Conservation (phyloP, 2,113 vertebrate species). For the Cygnus atratus region DNA sequence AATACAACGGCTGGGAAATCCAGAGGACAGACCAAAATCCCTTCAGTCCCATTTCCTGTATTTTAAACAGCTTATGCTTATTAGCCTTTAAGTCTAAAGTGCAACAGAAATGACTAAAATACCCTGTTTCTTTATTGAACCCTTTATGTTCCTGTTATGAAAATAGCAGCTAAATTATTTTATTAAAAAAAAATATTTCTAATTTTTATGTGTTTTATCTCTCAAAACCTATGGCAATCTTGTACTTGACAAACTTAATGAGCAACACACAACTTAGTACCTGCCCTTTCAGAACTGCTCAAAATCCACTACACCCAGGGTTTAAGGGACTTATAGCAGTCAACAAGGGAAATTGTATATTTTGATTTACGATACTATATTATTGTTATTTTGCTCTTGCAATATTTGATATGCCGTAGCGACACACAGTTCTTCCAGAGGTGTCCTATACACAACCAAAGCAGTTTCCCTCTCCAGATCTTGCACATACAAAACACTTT, state of each 20-base stretch:
- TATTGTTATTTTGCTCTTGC: background rate
- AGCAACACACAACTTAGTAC: background rate
- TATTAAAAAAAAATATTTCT: background rate
- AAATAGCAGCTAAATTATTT: background rate
- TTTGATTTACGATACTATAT: background rate
- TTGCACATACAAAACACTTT: background rate
- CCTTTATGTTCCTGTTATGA: background rate
- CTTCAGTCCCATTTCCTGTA: background rate
- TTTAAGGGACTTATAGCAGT: background rate
- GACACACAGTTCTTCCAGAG: background rate
- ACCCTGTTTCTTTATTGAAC: background rate
- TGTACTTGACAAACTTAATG: background rate
- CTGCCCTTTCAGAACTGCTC: background rate
- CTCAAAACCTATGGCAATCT: background rate
- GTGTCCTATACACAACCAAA: background rate
- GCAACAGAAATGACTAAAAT: background rate
- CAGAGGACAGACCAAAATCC: background rate
- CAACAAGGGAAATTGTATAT: background rate
- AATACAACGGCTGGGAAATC: fast-evolving
- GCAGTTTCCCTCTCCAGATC: background rate
- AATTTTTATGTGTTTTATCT: background rate
- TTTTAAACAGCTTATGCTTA: background rate
- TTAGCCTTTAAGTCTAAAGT: background rate
- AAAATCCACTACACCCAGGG: background rate
- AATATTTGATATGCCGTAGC: background rate